Conservation (phyloP, 1,140 invertebrate species). For the Whitmania pigra region DNA sequence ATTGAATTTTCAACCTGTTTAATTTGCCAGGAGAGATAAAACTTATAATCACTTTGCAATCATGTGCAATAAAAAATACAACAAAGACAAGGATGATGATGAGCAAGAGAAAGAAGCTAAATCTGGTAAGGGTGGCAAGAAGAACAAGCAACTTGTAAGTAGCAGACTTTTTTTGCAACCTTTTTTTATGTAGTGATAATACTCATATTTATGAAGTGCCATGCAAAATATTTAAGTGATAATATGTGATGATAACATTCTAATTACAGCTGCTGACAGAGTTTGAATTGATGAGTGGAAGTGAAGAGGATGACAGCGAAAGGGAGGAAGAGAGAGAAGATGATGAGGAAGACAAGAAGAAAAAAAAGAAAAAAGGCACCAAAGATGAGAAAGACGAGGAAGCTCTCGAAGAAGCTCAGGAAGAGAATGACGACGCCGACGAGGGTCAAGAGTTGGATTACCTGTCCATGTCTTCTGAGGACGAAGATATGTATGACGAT, state of each 20-base stretch:
- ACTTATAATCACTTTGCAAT: slow-evolving; percentile 86
- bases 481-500: slow-evolving; percentile 47
- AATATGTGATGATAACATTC: too few relatives aligned
- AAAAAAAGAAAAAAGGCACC: slow-evolving; percentile 39
- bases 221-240: slow-evolving; percentile 4
- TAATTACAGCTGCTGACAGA: slow-evolving; percentile 52
- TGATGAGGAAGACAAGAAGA: slow-evolving; percentile 63
- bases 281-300: slow-evolving; percentile 33
- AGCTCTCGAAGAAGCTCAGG: slow-evolving; percentile 63
- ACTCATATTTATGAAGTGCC: not conserved
- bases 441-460: slow-evolving; percentile 70
- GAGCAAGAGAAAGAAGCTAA: slow-evolving; percentile 57
- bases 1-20: not conserved
- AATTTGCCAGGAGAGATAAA: slow-evolving; percentile 62
- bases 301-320: slow-evolving; percentile 65
- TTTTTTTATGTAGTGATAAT: not conserved
- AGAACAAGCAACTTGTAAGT: slow-evolving; percentile 40
- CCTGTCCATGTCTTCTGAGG: slow-evolving; percentile 40
- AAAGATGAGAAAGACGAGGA: slow-evolving; percentile 35
- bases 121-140: slow-evolving; percentile 29
- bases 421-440: slow-evolving; percentile 92
- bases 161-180: not conserved
- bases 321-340: slow-evolving; percentile 53
- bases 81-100: slow-evolving; percentile 62
- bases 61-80: slow-evolving; percentile 73